phyloP scores from a whole-genome alignment of 53 echinoderm and acorn worm genomes.

The Arbacia lixula region DNA sequence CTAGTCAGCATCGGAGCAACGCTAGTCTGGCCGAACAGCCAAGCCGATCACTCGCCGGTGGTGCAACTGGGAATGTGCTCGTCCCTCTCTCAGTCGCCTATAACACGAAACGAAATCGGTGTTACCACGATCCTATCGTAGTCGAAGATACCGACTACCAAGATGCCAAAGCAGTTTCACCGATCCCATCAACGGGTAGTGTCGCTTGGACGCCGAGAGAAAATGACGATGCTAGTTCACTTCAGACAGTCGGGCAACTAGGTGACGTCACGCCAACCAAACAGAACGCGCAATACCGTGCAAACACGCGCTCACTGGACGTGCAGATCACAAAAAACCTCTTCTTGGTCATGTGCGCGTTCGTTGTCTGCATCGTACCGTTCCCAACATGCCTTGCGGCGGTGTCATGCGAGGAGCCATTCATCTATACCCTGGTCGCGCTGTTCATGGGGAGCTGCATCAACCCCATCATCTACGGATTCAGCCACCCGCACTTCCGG shows the following conservation, averaged over 20 bases:
- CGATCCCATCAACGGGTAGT: not conserved
- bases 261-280: not conserved
- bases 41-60: too few relatives aligned
- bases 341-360: conserved; percentile 31
- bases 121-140: not conserved
- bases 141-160: not conserved
- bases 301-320: not conserved
- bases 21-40: not conserved
- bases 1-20: not conserved
- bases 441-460: conserved; percentile 34
- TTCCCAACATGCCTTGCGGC: conserved; percentile 27
- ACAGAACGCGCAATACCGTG: not conserved
- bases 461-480: conserved; percentile 40
- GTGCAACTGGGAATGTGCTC: not conserved
- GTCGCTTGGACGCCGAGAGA: not conserved
- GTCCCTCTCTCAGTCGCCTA: not conserved
- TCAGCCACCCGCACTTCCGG: conserved; percentile 44
- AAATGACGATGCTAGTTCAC: not conserved
- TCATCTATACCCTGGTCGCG: conserved; percentile 43
- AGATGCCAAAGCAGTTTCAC: not conserved
- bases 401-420: conserved; percentile 28
- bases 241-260: not conserved
- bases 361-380: conserved; percentile 37
- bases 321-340: conserved; percentile 42
- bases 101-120: not conserved